Base-by-base conservation (phyloP, 1,140 invertebrate genomes). In the Gryon sp. region DNA sequence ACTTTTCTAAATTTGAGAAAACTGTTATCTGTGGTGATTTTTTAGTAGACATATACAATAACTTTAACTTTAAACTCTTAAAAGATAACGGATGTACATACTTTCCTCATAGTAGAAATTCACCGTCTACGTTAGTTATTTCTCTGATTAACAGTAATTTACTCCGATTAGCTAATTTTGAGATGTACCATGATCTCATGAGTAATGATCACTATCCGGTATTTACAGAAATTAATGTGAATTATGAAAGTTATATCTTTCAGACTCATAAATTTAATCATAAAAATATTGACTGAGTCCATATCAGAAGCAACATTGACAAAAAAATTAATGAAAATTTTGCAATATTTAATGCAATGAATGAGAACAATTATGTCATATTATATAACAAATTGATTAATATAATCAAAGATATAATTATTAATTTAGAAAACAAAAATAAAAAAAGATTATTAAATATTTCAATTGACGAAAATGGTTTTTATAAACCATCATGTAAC, bases 41-140 rank as follows among this genome's bases (percentile, higher is more conserved):
- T 18, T 48, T 48, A 5, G 16, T 48, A 9, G 15, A 52, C 4
- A 14, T 0, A 9, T 5, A 34, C 14, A 6, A 34, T 5, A 3
- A 38, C 1, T 24, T 5, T 12, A 16, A 40, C 26, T 8, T 38
- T 1, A 9, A 9, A 15, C 5, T 53, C 7, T 6, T 40, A 0
- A 59, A 59, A 22, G 28, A 45, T 12, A 22, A 19, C 16, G 8
- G 19, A 5, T 24, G n/a, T 22, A 59, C 55, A 5, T 40, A 59
- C n/a, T 59, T 32, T 22, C 55, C 55, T 8, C 55, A 62, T 38
- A 62, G 30, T 48, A 32, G 30, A 5, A 48, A 48, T 14, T 15
- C 7, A 6, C 43, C 43, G 20, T 62, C 43, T 6, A 40, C 15
- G 0, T 20, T 62, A 0, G 57, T 48, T 8, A n/a, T 62, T 8